Evolutionary conservation across 2,888 invertebrate species (phyloP).

Genomic region (Epirrhoe tristata): DNA sequence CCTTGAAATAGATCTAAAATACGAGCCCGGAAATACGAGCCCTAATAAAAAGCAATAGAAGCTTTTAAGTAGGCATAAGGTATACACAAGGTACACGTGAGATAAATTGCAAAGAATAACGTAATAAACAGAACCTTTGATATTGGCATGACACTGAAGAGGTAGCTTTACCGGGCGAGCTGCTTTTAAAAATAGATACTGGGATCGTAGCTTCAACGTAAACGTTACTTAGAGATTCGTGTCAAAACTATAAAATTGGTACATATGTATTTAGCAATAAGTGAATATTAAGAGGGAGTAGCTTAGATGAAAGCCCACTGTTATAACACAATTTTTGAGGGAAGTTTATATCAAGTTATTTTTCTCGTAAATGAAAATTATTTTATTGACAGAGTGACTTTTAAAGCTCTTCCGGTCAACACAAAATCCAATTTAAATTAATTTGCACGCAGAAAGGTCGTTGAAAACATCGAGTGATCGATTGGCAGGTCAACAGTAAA

Average conservation of each 20-base stretch:
- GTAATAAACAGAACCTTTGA: slow-evolving; percentile 29
- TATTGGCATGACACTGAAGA: slow-evolving; percentile 36
- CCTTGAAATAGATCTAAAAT: neutral
- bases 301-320: too few species aligned
- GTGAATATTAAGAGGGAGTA: too few species aligned
- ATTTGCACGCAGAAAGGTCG: slow-evolving; percentile 7
- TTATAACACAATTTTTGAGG: too few species aligned
- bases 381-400: neutral
- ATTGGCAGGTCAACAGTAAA: slow-evolving; percentile 19
- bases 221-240: slow-evolving; percentile 28
- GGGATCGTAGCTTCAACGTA: slow-evolving; percentile 40
- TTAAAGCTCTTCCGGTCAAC: neutral
- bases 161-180: slow-evolving; percentile 43
- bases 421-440: slow-evolving; percentile 19
- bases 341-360: too few species aligned
- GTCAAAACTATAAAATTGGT: slow-evolving; percentile 4
- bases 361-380: neutral
- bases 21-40: neutral
- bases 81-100: neutral
- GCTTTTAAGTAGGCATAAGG: slow-evolving; percentile 1
- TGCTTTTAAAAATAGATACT: slow-evolving; percentile 52
- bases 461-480: slow-evolving; percentile 11
- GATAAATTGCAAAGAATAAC: slow-evolving; percentile 26
- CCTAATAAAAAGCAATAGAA: neutral
- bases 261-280: too few species aligned